Evolutionary conservation across 2,888 invertebrate species (phyloP).

Genomic region (Tenthredo mesomela): DNA sequence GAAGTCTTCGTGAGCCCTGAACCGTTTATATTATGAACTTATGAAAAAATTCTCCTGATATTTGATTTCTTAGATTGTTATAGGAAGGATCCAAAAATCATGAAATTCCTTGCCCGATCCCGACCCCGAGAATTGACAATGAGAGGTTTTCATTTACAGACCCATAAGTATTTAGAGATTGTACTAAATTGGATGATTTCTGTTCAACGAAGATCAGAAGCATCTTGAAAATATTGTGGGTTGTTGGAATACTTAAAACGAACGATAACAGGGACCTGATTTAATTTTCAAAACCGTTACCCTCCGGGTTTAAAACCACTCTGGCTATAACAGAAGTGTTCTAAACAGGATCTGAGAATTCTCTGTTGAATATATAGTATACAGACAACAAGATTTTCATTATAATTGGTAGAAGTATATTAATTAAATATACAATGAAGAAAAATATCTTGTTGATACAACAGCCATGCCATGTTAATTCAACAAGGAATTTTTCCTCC

Average conservation of each 20-base stretch:
- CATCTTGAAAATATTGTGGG: not conserved
- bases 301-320: not conserved
- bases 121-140: no score
- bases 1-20: not conserved
- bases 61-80: not conserved
- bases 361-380: not conserved
- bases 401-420: constrained; percentile 15
- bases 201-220: not conserved
- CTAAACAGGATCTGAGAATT: not conserved
- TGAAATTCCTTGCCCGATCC: no score
- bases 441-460: not conserved
- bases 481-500: not conserved
- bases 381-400: not conserved
- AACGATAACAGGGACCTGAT: not conserved
- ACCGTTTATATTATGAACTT: not conserved
- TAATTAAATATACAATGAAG: not conserved
- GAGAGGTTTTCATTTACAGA: not conserved
- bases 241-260: not conserved
- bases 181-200: not conserved
- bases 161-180: not conserved
- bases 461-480: not conserved
- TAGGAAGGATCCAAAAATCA: not conserved
- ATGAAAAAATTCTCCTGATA: constrained; percentile 3
- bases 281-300: constrained; percentile 11
- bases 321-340: constrained; percentile 11